These are phyloP conservation scores for Stomatorhinus ivindoensis DNA, from an alignment of 2,113 vertebrate species.

Conservation along the genomic window DNA sequence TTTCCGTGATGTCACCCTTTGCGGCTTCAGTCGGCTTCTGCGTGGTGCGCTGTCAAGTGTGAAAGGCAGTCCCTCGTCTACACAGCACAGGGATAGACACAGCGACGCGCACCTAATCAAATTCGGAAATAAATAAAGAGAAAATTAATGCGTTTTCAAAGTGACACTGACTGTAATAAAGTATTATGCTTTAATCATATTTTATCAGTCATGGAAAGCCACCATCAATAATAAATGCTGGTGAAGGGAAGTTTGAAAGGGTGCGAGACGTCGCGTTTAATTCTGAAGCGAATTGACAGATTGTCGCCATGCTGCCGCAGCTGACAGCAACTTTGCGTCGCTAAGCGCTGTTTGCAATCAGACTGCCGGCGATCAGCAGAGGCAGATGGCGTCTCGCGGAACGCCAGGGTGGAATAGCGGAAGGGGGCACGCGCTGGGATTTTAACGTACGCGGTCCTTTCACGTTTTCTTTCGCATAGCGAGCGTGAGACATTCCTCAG, in stretches of 20 bases:
- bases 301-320: slow-evolving; percentile 37
- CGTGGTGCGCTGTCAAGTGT: background rate
- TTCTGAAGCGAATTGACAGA: slow-evolving; percentile 41
- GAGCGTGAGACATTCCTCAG: background rate
- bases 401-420: slow-evolving; percentile 16
- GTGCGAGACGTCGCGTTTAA: slow-evolving; percentile 1
- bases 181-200: background rate
- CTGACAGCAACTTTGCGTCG: slow-evolving; percentile 40
- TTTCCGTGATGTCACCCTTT: background rate
- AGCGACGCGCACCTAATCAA: background rate
- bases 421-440: background rate
- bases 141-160: background rate
- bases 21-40: background rate
- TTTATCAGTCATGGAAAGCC: background rate
- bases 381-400: slow-evolving; percentile 48
- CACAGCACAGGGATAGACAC: background rate
- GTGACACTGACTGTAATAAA: background rate
- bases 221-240: background rate
- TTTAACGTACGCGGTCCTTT: background rate
- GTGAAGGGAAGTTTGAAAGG: background rate
- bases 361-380: slow-evolving; percentile 25
- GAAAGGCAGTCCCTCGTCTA: background rate
- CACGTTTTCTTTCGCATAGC: background rate
- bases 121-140: background rate
- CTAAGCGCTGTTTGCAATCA: slow-evolving; percentile 47